Percentiles rank a stretch among this genome's conserved stretches.
Evolutionary conservation across 2,888 invertebrate genomes (phyloP).

Genomic region (Cerastis leucographa): DNA sequence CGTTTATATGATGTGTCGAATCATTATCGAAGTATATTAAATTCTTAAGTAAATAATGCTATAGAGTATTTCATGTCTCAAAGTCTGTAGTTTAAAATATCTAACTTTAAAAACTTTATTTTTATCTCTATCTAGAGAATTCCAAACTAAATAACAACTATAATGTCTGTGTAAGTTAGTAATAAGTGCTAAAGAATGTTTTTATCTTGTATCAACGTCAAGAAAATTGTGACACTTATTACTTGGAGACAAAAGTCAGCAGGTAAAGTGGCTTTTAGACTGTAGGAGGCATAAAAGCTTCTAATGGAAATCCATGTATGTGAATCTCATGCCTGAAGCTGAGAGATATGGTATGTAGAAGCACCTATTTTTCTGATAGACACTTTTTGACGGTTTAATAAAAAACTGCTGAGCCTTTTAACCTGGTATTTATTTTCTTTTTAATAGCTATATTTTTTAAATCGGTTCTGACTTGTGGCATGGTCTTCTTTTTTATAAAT

Average conservation of each 20-base stretch:
- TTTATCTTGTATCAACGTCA: conserved; percentile 48
- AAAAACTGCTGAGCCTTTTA: no score
- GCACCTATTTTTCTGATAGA: neutral
- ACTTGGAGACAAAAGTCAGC: conserved; percentile 39
- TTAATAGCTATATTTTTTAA: no score
- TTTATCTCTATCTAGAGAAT: conserved; percentile 6
- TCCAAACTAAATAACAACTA: conserved; percentile 30
- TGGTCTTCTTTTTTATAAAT: no score
- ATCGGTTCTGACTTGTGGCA: no score
- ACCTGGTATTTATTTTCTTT: no score
- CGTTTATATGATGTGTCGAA: neutral
- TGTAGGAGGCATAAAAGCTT: neutral
- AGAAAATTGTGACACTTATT: conserved; percentile 41
- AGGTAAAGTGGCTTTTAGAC: neutral
- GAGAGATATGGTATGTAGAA: no score
- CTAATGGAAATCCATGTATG: neutral
- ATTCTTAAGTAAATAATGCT: neutral
- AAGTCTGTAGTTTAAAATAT: neutral
- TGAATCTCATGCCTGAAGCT: neutral
- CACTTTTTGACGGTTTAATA: no score
- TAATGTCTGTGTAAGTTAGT: conserved; percentile 25
- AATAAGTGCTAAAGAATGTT: conserved; percentile 31
- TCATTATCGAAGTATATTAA: no score
- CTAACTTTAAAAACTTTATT: neutral
- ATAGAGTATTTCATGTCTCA: neutral